phyloP scores from a whole-genome alignment of 2,113 vertebrate species.

The Meles meles region DNA sequence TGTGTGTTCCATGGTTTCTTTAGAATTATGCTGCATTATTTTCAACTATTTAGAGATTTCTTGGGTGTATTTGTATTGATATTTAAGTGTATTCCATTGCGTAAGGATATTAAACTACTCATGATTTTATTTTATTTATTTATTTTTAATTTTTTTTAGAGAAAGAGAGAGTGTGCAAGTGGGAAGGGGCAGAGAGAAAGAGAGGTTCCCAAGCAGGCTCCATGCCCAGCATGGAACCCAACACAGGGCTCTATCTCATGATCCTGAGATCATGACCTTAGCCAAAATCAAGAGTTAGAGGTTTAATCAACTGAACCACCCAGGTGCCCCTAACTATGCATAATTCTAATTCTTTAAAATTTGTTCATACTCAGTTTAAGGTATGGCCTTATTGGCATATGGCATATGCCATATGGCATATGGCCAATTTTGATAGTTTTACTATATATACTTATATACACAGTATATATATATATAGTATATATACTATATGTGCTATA shows the following conservation, averaged over 20 bases:
- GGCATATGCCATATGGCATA: too few species aligned
- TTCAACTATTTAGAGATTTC: not conserved
- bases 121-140: not conserved
- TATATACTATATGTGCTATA: too few species aligned
- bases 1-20: not conserved
- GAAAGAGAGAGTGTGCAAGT: not conserved
- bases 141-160: not conserved
- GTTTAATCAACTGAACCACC: not conserved
- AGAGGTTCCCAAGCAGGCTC: not conserved
- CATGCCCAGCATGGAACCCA: not conserved
- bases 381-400: too few species aligned
- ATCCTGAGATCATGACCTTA: not conserved
- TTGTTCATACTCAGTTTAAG: not conserved
- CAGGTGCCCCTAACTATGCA: not conserved
- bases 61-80: not conserved
- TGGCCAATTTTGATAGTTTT: not conserved
- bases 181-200: not conserved
- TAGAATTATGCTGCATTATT: not conserved
- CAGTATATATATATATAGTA: too few species aligned
- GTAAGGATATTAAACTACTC: not conserved
- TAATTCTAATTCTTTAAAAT: not conserved
- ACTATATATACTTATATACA: not conserved
- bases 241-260: not conserved
- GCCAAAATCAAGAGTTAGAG: not conserved
- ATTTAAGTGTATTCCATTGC: not conserved